Base-by-base conservation (phyloP, 2,888 invertebrate species). In the Apamea sordens region DNA sequence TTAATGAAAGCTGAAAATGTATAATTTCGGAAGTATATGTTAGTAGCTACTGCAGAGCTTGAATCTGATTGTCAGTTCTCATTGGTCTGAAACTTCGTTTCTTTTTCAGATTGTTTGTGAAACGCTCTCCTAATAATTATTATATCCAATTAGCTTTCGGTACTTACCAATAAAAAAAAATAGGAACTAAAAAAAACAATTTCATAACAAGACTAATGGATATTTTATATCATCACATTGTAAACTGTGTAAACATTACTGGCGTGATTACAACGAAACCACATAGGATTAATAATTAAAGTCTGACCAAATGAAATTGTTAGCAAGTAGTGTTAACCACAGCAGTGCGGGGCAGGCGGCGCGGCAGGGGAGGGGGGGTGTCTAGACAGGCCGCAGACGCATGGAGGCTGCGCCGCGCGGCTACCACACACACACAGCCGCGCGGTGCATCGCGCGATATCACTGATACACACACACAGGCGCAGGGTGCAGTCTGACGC, bases 321-420 rank as follows among this genome's bases (percentile, higher is more conserved):
- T 90, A 90, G 87, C 84, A 86, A 90, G 88, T 87, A 90, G 86
- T 84, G 88, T 86, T 86, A 88, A 90, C 87, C 88, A 83, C 90
- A 85, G 86, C 74, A 81, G 88, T 80, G 87, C 77, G 86, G 81
- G 80, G 83, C 78, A 71, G 78, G 90, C 75, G 85, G 73, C 86
- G 88, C 65, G 84, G 84, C 90, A 85, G 89, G 89, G 92, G 90
- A 90, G 92, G 92, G 92, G 92, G 93, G 93, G 86, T 91, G 96
- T 96, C 96, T 96, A 96, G 96, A 96, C 96, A 94, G 96, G 95
- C 95, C 95, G 96, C 96, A 97, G 96, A 96, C 96, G 94, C 92
- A 93, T 92, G 95, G 96, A 96, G 96, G 96, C 96, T 96, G 96
- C 95, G 95, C 95, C 90, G 95, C 90, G 94, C 92, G 90, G 82